Evolutionary conservation across 2,888 invertebrate genomes (phyloP).

Genomic region (Eupeodes latifasciatus): DNA sequence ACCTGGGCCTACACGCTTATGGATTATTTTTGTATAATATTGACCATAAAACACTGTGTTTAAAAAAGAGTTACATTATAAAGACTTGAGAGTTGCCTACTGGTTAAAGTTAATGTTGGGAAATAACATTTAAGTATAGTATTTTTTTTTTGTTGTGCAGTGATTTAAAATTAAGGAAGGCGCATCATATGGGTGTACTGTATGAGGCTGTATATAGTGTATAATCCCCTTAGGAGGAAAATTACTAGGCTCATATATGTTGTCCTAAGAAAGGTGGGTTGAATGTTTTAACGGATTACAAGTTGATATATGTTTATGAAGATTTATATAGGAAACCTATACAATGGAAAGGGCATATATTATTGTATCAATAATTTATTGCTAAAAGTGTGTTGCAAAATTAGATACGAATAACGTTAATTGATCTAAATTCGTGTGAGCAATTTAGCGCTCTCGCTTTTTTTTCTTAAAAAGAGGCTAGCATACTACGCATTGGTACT

Average conservation of each 20-base stretch:
- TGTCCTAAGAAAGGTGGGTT: not conserved
- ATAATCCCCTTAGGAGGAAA: constrained; percentile 33
- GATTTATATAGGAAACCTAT: no score
- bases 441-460: no score
- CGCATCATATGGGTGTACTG: not conserved
- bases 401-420: no score
- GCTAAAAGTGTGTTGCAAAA: no score
- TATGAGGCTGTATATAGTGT: not conserved
- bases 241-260: not conserved
- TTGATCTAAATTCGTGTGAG: no score
- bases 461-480: no score
- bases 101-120: constrained; percentile 25
- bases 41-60: constrained; percentile 28
- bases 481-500: no score
- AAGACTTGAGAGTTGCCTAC: constrained; percentile 31
- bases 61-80: not conserved
- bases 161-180: constrained; percentile 12
- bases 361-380: no score
- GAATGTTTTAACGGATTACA: not conserved
- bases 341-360: no score
- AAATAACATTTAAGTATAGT: constrained; percentile 1
- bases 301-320: no score
- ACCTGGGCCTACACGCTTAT: constrained; percentile 31
- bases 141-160: not conserved
- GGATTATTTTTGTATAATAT: not conserved